Conservation (phyloP, 2,113 vertebrate genomes). For the Pithys albifrons region DNA sequence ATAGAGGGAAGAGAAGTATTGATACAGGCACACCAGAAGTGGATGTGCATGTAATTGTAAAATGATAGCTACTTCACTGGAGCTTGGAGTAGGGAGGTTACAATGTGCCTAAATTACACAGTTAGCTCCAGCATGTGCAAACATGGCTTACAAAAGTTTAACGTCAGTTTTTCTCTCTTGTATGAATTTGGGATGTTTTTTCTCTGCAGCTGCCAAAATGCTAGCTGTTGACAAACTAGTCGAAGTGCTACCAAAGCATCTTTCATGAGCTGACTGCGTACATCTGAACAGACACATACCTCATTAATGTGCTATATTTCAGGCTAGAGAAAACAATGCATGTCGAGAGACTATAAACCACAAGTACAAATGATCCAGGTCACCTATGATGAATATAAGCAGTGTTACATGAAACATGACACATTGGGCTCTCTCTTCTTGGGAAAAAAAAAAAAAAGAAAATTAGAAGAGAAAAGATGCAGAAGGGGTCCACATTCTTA, state of each 20-base stretch:
- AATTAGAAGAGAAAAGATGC: not conserved
- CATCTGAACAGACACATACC: conserved; percentile 67
- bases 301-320: conserved; percentile 78
- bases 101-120: not conserved
- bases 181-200: conserved; percentile 10
- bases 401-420: conserved; percentile 26
- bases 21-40: not conserved
- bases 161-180: not conserved
- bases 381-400: conserved; percentile 72
- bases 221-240: conserved; percentile 72
- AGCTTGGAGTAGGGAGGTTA: not conserved
- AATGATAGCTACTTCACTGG: not conserved
- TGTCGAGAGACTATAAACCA: conserved; percentile 75
- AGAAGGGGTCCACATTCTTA: not conserved
- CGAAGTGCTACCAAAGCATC: conserved; percentile 51
- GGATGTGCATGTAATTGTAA: not conserved
- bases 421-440: not conserved
- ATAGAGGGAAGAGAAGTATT: not conserved
- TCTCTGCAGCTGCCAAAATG: conserved; percentile 56
- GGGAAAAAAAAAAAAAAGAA: not conserved
- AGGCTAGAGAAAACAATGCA: conserved; percentile 72
- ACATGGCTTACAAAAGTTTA: not conserved
- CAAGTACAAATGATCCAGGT: conserved; percentile 72
- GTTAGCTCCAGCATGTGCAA: not conserved
- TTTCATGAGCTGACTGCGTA: conserved; percentile 51